A percentile compares a stretch with the other conserved stretches of the same genome.
Evolutionary conservation across 2,888 invertebrate species (phyloP).

Genomic region (Melanargia galathea): DNA sequence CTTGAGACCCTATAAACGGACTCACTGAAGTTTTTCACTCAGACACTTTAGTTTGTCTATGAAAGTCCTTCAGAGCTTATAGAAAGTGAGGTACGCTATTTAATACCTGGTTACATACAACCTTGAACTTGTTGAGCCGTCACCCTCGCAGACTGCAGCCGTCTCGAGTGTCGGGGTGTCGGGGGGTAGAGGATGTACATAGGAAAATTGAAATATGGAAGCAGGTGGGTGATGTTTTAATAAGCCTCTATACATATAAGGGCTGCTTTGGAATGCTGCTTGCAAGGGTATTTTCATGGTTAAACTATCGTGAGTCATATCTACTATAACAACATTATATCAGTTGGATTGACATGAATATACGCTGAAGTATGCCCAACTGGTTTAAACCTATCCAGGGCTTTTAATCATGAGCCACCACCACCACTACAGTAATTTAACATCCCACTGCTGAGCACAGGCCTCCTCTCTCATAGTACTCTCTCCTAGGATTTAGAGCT

Average conservation of each 20-base stretch:
- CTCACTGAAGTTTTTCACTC: background rate
- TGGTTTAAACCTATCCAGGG: too few species aligned
- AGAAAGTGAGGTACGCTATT: conserved; percentile 28
- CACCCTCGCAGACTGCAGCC: conserved; percentile 48
- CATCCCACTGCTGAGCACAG: too few species aligned
- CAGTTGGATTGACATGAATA: too few species aligned
- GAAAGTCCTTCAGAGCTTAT: conserved; percentile 20
- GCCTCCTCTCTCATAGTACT: too few species aligned
- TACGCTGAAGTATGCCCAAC: too few species aligned
- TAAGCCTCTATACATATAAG: conserved; percentile 3
- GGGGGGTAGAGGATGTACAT: background rate
- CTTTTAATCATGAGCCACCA: too few species aligned
- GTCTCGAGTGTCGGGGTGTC: conserved; percentile 64
- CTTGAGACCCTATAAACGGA: background rate
- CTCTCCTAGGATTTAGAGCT: too few species aligned
- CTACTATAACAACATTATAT: too few species aligned
- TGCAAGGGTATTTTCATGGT: background rate
- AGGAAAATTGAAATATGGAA: conserved; percentile 10
- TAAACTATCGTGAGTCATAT: too few species aligned
- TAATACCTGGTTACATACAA: conserved; percentile 43
- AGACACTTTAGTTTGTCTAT: conserved; percentile 1
- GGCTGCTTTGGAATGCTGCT: background rate
- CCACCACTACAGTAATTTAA: too few species aligned
- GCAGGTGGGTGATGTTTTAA: conserved; percentile 6
- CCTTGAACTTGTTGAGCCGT: conserved; percentile 53